These are phyloP conservation scores for Notocelia uddmanniana DNA, from an alignment of 2,888 invertebrate genomes.

Conservation along the genomic window DNA sequence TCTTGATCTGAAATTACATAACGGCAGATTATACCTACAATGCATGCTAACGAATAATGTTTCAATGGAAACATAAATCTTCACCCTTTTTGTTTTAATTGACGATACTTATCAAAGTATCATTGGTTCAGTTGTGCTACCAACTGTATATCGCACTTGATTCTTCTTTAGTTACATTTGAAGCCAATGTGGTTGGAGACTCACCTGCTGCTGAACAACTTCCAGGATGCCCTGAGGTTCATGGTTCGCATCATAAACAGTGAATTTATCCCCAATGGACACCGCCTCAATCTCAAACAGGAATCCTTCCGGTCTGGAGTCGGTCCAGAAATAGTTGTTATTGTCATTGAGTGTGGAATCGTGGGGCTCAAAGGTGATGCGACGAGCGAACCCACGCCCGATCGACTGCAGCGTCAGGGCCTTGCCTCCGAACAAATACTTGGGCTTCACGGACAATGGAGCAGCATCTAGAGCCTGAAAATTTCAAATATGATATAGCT, in stretches of 20 bases:
- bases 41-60: too few species aligned
- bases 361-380: conserved; percentile 90
- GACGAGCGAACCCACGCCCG: conserved; percentile 90
- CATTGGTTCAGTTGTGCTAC: too few species aligned
- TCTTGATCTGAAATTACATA: too few species aligned
- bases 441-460: conserved; percentile 79
- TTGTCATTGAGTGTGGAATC: conserved; percentile 87
- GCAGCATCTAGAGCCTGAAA: conserved; percentile 81
- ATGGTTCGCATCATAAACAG: conserved; percentile 89
- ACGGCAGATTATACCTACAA: too few species aligned
- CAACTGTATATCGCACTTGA: too few species aligned
- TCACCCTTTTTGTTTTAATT: too few species aligned
- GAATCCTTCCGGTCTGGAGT: conserved; percentile 90
- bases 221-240: conserved; percentile 89
- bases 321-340: conserved; percentile 92
- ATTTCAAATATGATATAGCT: conserved; percentile 61
- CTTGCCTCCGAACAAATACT: conserved; percentile 88
- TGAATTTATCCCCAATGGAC: conserved; percentile 89
- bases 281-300: conserved; percentile 90
- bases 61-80: too few species aligned
- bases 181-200: not conserved
- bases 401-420: conserved; percentile 88
- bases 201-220: conserved; percentile 88
- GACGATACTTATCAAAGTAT: too few species aligned
- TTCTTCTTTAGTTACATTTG: too few species aligned